These are phyloP conservation scores for Drosophila robusta DNA, from an alignment of 2,888 invertebrate species.

Conservation along the genomic window DNA sequence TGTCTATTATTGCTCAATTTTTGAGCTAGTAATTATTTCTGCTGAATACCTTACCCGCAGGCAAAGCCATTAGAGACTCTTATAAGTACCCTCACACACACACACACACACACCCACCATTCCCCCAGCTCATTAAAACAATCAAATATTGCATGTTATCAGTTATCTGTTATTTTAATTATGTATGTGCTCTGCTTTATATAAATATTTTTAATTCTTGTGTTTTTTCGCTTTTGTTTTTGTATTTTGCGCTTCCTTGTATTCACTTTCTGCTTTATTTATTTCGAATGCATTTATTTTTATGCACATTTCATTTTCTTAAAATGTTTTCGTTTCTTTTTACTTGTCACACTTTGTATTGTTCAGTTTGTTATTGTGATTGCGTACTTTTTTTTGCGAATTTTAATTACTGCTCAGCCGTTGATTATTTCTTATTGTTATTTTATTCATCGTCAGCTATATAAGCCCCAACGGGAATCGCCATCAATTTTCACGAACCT, in stretches of 20 bases:
- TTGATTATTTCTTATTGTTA: constrained; percentile 60
- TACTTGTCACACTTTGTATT: constrained; percentile 47
- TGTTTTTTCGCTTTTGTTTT: constrained; percentile 21
- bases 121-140: constrained; percentile 18
- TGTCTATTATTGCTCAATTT: constrained; percentile 36
- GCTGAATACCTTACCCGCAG: constrained; percentile 28
- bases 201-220: constrained; percentile 17
- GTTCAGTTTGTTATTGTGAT: constrained; percentile 21
- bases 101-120: not conserved
- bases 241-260: constrained; percentile 60
- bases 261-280: constrained; percentile 40
- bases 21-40: constrained; percentile 31
- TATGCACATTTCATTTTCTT: constrained; percentile 50
- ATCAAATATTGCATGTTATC: constrained; percentile 43
- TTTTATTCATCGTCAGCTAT: constrained; percentile 24
- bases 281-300: constrained; percentile 47
- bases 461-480: constrained; percentile 24
- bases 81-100: not conserved
- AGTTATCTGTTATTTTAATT: constrained; percentile 34
- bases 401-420: constrained; percentile 60
- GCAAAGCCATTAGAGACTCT: constrained; percentile 32
- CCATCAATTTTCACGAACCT: constrained; percentile 36
- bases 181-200: constrained; percentile 31
- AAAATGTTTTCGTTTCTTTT: constrained; percentile 22
- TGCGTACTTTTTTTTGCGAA: constrained; percentile 19